phyloP scores from a whole-genome alignment of 2,113 vertebrate genomes.

The Eira barbara region DNA sequence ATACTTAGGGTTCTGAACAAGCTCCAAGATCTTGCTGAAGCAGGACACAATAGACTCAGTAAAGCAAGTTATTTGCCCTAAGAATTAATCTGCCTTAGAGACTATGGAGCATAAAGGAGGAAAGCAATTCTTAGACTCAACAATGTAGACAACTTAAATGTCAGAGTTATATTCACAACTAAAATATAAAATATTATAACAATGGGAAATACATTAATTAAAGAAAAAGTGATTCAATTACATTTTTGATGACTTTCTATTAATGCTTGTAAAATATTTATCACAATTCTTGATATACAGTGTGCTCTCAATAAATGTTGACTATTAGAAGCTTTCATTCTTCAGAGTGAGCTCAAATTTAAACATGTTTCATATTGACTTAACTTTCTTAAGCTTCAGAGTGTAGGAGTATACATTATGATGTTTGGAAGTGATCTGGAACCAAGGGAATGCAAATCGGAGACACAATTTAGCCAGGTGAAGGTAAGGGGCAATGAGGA shows the following conservation, averaged over 20 bases:
- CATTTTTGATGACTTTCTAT: not conserved
- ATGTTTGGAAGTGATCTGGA: not conserved
- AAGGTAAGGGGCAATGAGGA: not conserved
- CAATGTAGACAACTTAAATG: not conserved
- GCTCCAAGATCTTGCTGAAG: not conserved
- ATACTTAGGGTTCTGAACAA: not conserved
- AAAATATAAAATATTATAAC: not conserved
- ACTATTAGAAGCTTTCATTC: not conserved
- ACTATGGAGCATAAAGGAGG: not conserved
- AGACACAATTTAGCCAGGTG: not conserved
- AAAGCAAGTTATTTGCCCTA: not conserved
- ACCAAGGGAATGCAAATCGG: not conserved
- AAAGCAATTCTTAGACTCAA: not conserved
- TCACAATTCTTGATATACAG: not conserved
- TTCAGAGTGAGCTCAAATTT: not conserved
- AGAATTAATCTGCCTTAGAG: not conserved
- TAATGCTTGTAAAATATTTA: slow-evolving; percentile 24
- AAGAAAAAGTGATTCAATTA: not conserved
- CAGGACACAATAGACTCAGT: not conserved
- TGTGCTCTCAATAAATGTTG: not conserved
- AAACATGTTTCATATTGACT: not conserved
- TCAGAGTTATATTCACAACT: not conserved
- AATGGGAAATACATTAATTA: not conserved
- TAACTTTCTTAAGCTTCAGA: not conserved
- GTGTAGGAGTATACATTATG: not conserved